Evolutionary conservation across 1,140 invertebrate genomes (phyloP).

Genomic region (Leptopilina clavipes): DNA sequence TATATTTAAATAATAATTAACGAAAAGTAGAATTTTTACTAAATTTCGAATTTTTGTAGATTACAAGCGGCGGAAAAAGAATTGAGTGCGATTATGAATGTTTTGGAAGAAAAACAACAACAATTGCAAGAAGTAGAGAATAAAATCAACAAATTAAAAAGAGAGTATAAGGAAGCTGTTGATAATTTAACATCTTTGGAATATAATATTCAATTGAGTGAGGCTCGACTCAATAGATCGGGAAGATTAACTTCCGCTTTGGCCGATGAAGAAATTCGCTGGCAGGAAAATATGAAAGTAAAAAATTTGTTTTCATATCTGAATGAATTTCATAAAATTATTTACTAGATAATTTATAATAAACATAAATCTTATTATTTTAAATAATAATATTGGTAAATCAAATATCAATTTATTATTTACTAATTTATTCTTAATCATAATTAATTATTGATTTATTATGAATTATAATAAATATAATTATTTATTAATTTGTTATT

Average conservation of each 20-base stretch:
- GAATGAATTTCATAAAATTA: no score
- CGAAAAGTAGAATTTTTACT: not conserved
- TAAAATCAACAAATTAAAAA: constrained; percentile 80
- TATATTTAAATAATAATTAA: not conserved
- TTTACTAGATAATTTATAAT: no score
- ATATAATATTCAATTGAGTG: constrained; percentile 83
- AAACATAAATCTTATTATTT: no score
- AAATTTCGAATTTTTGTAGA: constrained; percentile 69
- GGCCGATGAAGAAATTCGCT: constrained; percentile 88
- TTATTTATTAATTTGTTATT: no score
- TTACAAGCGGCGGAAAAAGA: constrained; percentile 84
- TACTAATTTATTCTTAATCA: no score
- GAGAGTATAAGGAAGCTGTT: constrained; percentile 80
- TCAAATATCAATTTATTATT: no score
- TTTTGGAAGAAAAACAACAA: constrained; percentile 86
- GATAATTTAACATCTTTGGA: constrained; percentile 78
- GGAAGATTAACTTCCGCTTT: constrained; percentile 88
- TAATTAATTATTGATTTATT: no score
- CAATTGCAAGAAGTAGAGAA: constrained; percentile 84
- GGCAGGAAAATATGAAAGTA: constrained; percentile 85
- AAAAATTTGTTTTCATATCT: no score
- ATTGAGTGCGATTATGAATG: constrained; percentile 83
- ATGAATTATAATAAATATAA: no score
- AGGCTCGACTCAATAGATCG: constrained; percentile 84
- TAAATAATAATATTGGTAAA: no score